Evolutionary conservation across 2,797 vertebrate genomes (phyloP).

Genomic region (Pelodytes ibericus): DNA sequence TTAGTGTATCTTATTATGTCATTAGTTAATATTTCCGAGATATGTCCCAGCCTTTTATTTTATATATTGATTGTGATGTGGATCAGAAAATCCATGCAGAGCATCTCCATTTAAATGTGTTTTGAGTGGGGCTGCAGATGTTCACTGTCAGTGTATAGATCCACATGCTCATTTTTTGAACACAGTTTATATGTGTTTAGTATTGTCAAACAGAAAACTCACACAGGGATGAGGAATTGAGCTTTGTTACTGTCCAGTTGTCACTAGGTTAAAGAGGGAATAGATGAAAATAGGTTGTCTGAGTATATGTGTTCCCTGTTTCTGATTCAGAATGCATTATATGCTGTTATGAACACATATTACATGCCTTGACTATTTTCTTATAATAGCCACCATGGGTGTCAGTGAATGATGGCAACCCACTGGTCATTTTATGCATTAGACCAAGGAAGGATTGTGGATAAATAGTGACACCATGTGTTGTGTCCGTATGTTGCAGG

Average conservation of each 20-base stretch:
- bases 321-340: background rate
- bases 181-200: background rate
- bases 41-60: background rate
- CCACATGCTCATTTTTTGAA: background rate
- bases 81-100: too few species aligned
- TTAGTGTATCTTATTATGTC: too few species aligned
- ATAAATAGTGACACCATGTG: conserved; percentile 26
- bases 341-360: background rate
- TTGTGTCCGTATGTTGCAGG: conserved; percentile 14
- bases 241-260: background rate
- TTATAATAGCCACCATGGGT: conserved; percentile 7
- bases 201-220: background rate
- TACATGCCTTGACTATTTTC: conserved; percentile 28
- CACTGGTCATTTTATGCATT: conserved; percentile 14
- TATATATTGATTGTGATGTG: background rate
- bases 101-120: too few species aligned
- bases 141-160: background rate
- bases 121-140: background rate
- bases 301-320: background rate
- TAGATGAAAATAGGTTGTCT: background rate
- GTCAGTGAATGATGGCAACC: conserved; percentile 23
- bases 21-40: too few species aligned
- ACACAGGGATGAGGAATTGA: background rate
- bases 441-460: conserved; percentile 3
- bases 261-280: background rate